A percentile compares a stretch with the other conserved stretches of the same genome.
phyloP scores from a whole-genome alignment of 2,888 invertebrate species.

The Hypomecis punctinalis region DNA sequence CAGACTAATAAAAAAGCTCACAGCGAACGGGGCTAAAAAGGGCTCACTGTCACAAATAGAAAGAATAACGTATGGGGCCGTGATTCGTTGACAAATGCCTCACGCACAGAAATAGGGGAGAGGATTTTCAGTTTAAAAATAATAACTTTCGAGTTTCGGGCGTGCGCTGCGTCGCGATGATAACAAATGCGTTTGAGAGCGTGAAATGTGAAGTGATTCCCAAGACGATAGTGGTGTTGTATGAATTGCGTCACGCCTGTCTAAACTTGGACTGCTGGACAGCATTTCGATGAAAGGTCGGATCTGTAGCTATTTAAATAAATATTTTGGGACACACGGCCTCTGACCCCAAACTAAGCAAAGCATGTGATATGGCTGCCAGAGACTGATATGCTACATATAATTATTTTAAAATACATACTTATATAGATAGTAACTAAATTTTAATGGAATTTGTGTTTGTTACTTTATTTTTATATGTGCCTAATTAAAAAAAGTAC shows the following conservation, averaged over 20 bases:
- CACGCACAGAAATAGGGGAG: constrained; percentile 53
- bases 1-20: constrained; percentile 10
- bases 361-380: too few species aligned
- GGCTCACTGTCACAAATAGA: constrained; percentile 39
- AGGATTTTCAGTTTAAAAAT: constrained; percentile 62
- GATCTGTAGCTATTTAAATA: neutral
- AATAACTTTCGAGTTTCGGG: constrained; percentile 54
- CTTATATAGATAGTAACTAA: too few species aligned
- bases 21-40: constrained; percentile 27
- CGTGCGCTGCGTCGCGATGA: constrained; percentile 50
- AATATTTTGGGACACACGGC: too few species aligned
- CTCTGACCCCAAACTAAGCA: too few species aligned
- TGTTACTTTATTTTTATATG: too few species aligned
- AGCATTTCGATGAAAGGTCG: neutral
- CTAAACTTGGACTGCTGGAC: constrained; percentile 16
- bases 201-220: constrained; percentile 43
- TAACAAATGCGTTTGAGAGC: constrained; percentile 52
- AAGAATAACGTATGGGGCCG: constrained; percentile 55
- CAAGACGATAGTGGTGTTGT: constrained; percentile 17
- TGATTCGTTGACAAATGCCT: constrained; percentile 70
- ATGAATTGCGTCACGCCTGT: constrained; percentile 34
- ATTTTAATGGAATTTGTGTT: too few species aligned
- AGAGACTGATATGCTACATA: too few species aligned
- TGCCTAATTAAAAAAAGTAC: too few species aligned
- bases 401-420: too few species aligned